Conservation (phyloP, 2,888 invertebrate genomes). For the Danaus chrysippus region DNA sequence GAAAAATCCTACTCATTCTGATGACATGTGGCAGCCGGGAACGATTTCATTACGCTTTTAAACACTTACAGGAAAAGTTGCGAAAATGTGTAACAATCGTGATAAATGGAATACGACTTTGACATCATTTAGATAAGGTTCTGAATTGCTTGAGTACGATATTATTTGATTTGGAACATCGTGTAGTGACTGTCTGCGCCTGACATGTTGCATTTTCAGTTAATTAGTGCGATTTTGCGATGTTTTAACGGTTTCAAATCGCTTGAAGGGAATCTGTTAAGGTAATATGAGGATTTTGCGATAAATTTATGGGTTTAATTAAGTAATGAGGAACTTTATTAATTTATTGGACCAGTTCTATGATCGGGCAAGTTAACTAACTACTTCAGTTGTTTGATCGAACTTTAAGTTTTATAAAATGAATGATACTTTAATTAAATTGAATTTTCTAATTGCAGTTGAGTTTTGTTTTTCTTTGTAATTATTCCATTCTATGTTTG, state of each 20-base stretch:
- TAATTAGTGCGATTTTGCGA: constrained; percentile 48
- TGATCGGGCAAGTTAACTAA: too few relatives aligned
- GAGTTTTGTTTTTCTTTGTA: too few relatives aligned
- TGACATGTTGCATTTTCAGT: constrained; percentile 54
- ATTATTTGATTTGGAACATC: constrained; percentile 25
- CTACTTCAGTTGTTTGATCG: too few relatives aligned
- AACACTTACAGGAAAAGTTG: constrained; percentile 24
- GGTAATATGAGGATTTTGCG: not conserved
- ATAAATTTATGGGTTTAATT: too few relatives aligned
- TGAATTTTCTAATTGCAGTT: too few relatives aligned
- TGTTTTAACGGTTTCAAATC: constrained; percentile 21
- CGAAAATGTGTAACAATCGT: constrained; percentile 9
- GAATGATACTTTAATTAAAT: too few relatives aligned
- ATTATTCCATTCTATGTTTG: too few relatives aligned
- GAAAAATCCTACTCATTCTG: constrained; percentile 19
- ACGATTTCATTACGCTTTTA: constrained; percentile 29
- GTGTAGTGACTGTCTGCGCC: constrained; percentile 39
- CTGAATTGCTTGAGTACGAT: not conserved
- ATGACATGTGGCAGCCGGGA: constrained; percentile 26
- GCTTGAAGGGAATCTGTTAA: constrained; percentile 13
- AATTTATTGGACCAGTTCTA: too few relatives aligned
- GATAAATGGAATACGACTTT: constrained; percentile 9
- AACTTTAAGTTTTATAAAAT: too few relatives aligned
- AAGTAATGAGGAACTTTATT: too few relatives aligned
- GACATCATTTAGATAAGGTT: not conserved